These are phyloP conservation scores for Spinus pinus DNA, from an alignment of 2,797 vertebrate genomes.

Conservation along the genomic window DNA sequence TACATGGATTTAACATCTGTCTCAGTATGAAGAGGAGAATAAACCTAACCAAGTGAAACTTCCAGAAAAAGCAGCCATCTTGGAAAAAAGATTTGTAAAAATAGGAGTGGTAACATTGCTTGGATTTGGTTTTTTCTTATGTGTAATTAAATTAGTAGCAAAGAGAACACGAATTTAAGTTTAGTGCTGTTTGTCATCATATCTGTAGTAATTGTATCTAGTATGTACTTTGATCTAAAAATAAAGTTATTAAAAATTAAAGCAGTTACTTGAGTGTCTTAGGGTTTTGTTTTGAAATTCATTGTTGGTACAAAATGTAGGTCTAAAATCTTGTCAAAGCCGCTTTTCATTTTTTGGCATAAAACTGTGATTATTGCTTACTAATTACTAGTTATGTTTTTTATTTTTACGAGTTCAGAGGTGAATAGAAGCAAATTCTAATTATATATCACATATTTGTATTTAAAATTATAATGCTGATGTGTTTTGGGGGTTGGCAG, in stretches of 20 bases:
- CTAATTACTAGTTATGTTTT: neutral
- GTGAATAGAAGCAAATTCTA: neutral
- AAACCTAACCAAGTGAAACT: constrained; percentile 73
- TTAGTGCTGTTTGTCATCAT: neutral
- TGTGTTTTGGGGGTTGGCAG: neutral
- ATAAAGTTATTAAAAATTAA: neutral
- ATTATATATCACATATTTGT: neutral
- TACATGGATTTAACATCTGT: constrained; percentile 20
- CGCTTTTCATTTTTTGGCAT: neutral
- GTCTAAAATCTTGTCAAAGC: neutral
- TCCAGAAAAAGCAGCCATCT: constrained; percentile 48
- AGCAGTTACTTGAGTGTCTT: neutral
- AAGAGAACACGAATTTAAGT: neutral
- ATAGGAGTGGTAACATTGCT: constrained; percentile 71
- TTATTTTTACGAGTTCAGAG: neutral
- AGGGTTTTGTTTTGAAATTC: neutral
- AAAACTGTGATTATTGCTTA: neutral
- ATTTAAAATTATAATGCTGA: neutral
- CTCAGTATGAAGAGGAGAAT: constrained; percentile 76
- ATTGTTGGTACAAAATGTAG: neutral
- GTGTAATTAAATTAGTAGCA: constrained; percentile 68
- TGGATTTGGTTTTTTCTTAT: constrained; percentile 76
- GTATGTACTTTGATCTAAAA: neutral
- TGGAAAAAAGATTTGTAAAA: constrained; percentile 67
- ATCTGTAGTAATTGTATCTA: neutral